Base-by-base conservation (phyloP, 2,888 invertebrate genomes). In the Sympetrum striolatum region DNA sequence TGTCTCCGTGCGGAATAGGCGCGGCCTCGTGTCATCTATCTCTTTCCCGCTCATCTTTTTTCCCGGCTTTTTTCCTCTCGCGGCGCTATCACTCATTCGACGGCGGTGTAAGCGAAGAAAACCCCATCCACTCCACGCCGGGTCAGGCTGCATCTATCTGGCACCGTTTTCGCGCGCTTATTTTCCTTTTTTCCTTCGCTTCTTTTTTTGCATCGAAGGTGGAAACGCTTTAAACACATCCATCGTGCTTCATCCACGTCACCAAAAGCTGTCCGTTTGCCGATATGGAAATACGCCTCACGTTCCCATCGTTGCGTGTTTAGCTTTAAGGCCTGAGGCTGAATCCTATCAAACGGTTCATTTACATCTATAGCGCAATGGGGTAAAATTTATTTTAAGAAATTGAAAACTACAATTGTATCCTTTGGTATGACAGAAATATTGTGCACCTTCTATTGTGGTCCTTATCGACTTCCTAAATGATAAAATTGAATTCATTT, bases 21-120 rank as follows among this genome's bases (percentile, higher is more conserved):
- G 64, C 64, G 64, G 73, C 73, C 53, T n/a, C 86, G 31, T 35
- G 86, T 86, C 48, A 35, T 86, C 86, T 48, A 48, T 86, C 86
- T 86, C 86, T 86, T 58, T 86, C 86, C 12, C 48, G 39, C 81
- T 81, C 12, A 25, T 22, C 53, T 25, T 86, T 58, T 86, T 31
- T 8, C 15, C 31, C 86, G n/a, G 0, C 4, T 53, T 86, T 58
- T 58, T 58, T 86, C 2, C 53, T 18, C 53, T 53, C 53, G 53
- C 53, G 73, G 25, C 73, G 73, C 73, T 25, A 73, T 73, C 73
- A 73, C 73, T 73, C 73, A 73, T 73, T 73, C 73, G 73, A 31
- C 73, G 73, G 73, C 73, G 73, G 73, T 25, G 64, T 5, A 22
- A 64, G 64, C 73, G 73, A 73, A 73, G 73, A 73, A 73, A 73